Percentiles rank a stretch among this genome's conserved stretches.
phyloP scores from a whole-genome alignment of 2,797 vertebrate genomes.

The Enteromius mattozi region DNA sequence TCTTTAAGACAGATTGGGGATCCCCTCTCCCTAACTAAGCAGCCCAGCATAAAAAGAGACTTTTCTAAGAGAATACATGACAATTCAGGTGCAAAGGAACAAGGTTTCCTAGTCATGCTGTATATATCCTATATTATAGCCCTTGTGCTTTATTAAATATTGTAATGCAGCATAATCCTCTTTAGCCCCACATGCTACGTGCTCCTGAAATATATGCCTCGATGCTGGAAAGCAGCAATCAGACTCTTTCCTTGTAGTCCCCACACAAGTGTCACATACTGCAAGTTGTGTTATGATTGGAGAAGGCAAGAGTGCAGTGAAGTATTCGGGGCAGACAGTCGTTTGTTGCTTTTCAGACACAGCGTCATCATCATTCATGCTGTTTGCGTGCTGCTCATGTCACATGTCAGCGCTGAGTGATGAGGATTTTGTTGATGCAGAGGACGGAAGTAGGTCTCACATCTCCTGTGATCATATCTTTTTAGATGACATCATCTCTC shows the following conservation, averaged over 20 bases:
- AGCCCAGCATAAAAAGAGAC: not conserved
- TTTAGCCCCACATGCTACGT: not conserved
- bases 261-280: not conserved
- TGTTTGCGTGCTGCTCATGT: constrained; percentile 3
- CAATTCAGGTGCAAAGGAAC: not conserved
- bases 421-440: constrained; percentile 31
- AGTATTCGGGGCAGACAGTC: constrained; percentile 17
- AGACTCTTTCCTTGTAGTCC: not conserved
- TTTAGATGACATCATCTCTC: constrained; percentile 45
- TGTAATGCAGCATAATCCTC: constrained; percentile 8
- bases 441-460: constrained; percentile 43
- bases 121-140: not conserved
- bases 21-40: not conserved
- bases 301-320: not conserved
- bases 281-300: constrained; percentile 7
- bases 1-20: not conserved
- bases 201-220: not conserved
- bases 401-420: constrained; percentile 37
- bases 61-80: not conserved
- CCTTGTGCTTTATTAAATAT: not conserved
- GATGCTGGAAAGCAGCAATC: not conserved
- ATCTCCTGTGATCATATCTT: constrained; percentile 42
- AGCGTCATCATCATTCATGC: constrained; percentile 18
- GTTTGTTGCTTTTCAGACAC: constrained; percentile 38
- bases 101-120: not conserved